Base-by-base conservation (phyloP, 2,888 invertebrate species). In the Eurytoma californica region DNA sequence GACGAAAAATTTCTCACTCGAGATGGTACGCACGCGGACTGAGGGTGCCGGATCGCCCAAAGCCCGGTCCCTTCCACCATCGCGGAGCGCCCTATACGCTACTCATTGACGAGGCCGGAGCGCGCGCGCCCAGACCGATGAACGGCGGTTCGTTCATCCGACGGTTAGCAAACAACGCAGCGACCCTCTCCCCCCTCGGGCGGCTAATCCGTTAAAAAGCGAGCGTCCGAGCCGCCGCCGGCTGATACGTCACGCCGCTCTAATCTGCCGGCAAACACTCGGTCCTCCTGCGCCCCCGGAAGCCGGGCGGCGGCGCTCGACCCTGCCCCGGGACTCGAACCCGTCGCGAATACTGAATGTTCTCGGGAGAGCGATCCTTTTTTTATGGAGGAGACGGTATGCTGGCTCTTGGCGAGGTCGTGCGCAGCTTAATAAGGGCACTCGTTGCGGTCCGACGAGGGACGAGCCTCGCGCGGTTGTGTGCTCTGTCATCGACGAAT, bases 241-340 rank as follows among this genome's bases (percentile, higher is more conserved):
- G 4, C 53, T 18, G 57, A 77, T 60, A 58, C 63, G 67, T 79
- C 72, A 49, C 76, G 16, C 61, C 14, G 66, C 24, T 39, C 68
- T 76, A 76, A 80, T 76, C 80, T 76, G 72, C 72, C 72, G 80
- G 68, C 76, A 76, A 80, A 80, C 76, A 76, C 80, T 66, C 72
- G 60, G 39, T 47, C 16, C 61, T 18, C 47, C 39, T 51, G 13
- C 76, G 69, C 24, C 68, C 63, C 7, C 39, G 72, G 14, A 18
- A 14, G 14, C 30, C 24, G 28, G 18, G 12, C 16, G 30, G 12
- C n/a, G 30, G 16, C 68, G 18, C 55, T 28, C 53, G 51, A 57
- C 28, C 68, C n/a, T 13, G 1, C 18, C 20, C 14, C 14, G 53
- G 7, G 18, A 14, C 30, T 9, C 39, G 9, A 28, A 24, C 14